Conservation (phyloP, 2,113 vertebrate species). For the Gallinago undulata region DNA sequence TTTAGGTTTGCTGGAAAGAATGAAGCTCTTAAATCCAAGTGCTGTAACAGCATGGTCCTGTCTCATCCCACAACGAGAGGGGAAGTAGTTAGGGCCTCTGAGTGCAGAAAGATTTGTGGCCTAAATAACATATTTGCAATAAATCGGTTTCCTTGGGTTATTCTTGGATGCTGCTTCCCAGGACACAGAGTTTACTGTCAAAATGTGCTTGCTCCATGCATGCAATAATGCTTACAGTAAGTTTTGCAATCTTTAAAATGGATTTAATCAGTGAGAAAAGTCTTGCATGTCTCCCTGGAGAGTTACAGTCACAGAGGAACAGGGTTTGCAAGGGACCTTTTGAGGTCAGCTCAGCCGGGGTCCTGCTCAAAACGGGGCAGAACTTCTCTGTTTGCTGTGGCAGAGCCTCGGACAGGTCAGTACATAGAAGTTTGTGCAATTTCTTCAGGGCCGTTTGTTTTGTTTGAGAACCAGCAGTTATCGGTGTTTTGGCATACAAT, state of each 20-base stretch:
- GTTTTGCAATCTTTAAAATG: neutral
- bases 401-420: neutral
- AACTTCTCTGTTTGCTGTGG: neutral
- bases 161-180: slow-evolving; percentile 13
- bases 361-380: neutral
- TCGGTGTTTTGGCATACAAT: neutral
- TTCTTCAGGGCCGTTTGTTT: neutral
- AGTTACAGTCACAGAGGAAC: neutral
- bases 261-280: slow-evolving; percentile 4
- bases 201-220: neutral
- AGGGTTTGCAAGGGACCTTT: neutral
- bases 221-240: neutral
- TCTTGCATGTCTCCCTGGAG: neutral
- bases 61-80: neutral
- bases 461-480: neutral
- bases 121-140: slow-evolving; percentile 9
- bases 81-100: neutral
- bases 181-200: neutral
- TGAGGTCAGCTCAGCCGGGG: neutral
- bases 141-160: neutral
- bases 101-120: neutral
- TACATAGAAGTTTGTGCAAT: neutral
- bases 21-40: neutral
- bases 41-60: neutral
- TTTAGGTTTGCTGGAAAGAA: slow-evolving; percentile 35